Base-by-base conservation (phyloP, 2,888 invertebrate genomes). In the Thecocarcelia acutangulata region DNA sequence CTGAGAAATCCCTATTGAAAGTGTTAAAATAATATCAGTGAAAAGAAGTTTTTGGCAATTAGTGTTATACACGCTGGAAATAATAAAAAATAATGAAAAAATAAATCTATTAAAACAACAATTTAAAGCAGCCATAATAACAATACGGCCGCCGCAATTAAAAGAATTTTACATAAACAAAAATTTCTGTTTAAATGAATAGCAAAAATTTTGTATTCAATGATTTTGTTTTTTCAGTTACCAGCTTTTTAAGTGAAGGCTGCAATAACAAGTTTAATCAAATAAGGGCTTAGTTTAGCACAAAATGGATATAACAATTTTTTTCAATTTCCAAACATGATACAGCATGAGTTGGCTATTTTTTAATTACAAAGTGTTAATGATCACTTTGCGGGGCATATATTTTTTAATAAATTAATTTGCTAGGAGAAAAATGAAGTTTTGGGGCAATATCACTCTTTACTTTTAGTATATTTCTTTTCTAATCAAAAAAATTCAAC, bases 11-110 rank as follows among this genome's bases (percentile, higher is more conserved):
- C 11, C 63, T 24, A 42, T 64, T 54, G 54, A 56, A 68, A 72
- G 75, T 76, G 75, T 66, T 80, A 76, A 72, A 80, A 80, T 50
- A 75, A 76, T 76, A 72, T 3, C n/a, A 44, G 15, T 28, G 42
- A 28, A 68, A 68, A 17, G 44, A 44, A 77, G 37, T 69, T 82
- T n/a, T 74, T 74, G 58, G 56, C 74, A 78, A 78, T 82, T 64
- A 78, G 63, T 82, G 74, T 11, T 52, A 69, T 50, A 73, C 5
- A 58, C 64, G 28, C 37, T n/a, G 13, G 44, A 66, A 44, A 33
- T 42, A 6, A 8, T 3, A n/a, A 42, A 21, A 48, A 11, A 21
- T 50, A 33, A 9, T 59, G 42, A 21, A 48, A 19, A 52, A 37
- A 61, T 17, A 59, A 58, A 52, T 17, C 33, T 12, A 0, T 15